Evolutionary conservation across 1,140 invertebrate genomes (phyloP).

Genomic region (Anagrus nilaparvatae): DNA sequence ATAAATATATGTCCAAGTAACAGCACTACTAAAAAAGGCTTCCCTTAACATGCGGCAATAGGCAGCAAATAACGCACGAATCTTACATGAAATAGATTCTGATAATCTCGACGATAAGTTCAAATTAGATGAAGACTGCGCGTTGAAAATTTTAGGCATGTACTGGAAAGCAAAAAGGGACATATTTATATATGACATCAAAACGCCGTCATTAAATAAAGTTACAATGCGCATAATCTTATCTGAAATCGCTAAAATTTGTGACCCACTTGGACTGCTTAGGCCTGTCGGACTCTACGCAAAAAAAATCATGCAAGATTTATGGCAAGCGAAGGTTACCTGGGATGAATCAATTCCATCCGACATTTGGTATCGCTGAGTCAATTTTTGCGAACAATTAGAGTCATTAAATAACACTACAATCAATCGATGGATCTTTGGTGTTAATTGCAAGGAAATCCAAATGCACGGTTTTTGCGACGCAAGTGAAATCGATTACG

Average conservation of each 20-base stretch:
- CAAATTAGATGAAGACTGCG: not conserved
- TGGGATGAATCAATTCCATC: not conserved
- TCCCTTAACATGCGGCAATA: not conserved
- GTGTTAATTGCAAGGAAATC: no score
- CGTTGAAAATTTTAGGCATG: not conserved
- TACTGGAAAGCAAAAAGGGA: not conserved
- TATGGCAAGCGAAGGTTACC: no score
- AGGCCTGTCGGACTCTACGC: slow-evolving; percentile 27
- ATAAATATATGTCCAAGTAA: not conserved
- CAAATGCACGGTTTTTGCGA: no score
- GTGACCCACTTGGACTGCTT: slow-evolving; percentile 30
- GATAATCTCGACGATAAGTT: no score
- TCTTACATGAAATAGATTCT: not conserved
- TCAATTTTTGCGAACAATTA: no score
- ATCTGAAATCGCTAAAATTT: slow-evolving; percentile 17
- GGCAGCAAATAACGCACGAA: not conserved
- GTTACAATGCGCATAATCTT: not conserved
- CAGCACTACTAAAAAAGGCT: not conserved
- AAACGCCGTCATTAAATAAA: not conserved
- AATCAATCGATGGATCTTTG: no score
- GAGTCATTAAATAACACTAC: no score
- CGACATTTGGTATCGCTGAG: not conserved
- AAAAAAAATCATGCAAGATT: slow-evolving; percentile 22
- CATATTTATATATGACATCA: not conserved
- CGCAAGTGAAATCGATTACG: no score